Evolutionary conservation across 2,797 vertebrate genomes (phyloP), one percentile per base, ranked within the genome.

Genomic region (Threskiornis aethiopicus): DNA sequence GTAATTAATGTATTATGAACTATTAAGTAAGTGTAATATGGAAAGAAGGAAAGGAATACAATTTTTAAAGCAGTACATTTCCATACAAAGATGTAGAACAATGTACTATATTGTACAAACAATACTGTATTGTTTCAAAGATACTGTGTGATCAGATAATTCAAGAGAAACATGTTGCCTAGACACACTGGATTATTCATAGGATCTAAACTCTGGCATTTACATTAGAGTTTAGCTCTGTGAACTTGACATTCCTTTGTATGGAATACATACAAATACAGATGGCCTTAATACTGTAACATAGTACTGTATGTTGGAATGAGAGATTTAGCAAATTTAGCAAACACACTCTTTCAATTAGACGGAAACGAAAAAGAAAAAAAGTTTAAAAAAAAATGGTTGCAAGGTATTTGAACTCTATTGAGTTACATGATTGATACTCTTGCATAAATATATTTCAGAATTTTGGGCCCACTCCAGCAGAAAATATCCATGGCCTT

Each of bases 321-420:
- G 69, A 96, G 16, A 59, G 81, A 96, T 96, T 89, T 92, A 95
- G 78, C 57, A 85, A 94, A 94, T 93, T 84, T 81, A 89, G 65
- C 37, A 93, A 94, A 90, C 81, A 94, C 87, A 79, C 92, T 96
- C 59, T 97, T 97, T 86, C 94, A 91, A 96, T 97, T 92, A 95
- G 29, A 94, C 72, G 65, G 31, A 87, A 97, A 87, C 0, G 2
- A 47, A 51, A 71, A 65, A 26, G 16, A 22, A 58, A 26, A 24
- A 22, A 58, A 4, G 4, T 22, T 3, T 2, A 19, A 16, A 25
- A 20, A 39, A 52, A 69, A 52, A 71, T 57, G 29, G 5, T 89
- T 94, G 25, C 44, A 76, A 96, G 28, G 49, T 84, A 91, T 94
- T 87, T 84, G 77, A 84, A 70, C 73, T 95, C 73, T 84, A 64